Percentiles rank a stretch among this genome's conserved stretches.
Evolutionary conservation across 2,797 vertebrate genomes (phyloP).

Genomic region (Falco peregrinus): DNA sequence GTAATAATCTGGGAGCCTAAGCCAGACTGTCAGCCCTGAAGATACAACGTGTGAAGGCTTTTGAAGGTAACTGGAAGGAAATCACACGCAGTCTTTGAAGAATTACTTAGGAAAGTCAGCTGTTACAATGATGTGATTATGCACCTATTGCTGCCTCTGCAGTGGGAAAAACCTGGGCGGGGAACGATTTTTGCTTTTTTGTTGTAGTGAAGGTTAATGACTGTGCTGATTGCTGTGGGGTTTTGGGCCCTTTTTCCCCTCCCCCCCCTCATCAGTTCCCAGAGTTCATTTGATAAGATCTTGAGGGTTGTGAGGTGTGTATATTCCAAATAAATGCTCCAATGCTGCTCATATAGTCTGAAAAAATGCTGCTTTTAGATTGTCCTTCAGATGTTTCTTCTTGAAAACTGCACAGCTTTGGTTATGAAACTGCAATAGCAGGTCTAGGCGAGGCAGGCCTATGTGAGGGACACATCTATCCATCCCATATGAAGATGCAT

Average conservation of each 20-base stretch:
- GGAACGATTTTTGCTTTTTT: not conserved
- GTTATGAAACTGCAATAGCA: not conserved
- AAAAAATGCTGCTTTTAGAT: not conserved
- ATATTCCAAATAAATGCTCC: not conserved
- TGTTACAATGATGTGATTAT: not conserved
- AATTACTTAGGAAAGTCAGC: not conserved
- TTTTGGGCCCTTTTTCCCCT: not conserved
- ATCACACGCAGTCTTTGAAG: not conserved
- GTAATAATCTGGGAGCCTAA: not conserved
- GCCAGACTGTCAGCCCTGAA: not conserved
- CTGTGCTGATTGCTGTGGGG: not conserved
- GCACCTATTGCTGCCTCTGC: not conserved
- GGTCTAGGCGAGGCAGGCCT: not conserved
- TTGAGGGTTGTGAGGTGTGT: not conserved
- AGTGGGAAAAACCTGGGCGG: not conserved
- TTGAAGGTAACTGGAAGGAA: not conserved
- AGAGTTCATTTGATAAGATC: not conserved
- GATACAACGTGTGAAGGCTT: not conserved
- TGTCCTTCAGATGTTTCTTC: not conserved
- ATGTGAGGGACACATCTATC: not conserved
- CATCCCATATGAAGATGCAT: not conserved
- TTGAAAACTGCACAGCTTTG: not conserved
- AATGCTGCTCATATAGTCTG: not conserved
- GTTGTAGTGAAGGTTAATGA: not conserved
- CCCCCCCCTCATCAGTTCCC: not conserved